Evolutionary conservation across 2,113 vertebrate genomes (phyloP).

Genomic region (Hypomesus transpacificus): DNA sequence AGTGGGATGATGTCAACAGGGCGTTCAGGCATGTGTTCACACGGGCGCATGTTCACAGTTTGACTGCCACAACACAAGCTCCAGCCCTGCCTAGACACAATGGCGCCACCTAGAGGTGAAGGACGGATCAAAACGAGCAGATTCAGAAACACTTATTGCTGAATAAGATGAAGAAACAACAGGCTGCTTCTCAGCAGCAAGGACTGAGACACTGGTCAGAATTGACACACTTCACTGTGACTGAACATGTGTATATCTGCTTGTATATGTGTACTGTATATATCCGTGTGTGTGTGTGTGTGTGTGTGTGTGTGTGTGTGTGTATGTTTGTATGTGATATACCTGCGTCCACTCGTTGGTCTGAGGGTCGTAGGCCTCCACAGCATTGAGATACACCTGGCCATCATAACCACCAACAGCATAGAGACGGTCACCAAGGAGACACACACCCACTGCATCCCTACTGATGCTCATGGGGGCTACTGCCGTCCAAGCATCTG

Average conservation of each 20-base stretch:
- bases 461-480: conserved; percentile 97
- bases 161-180: too few relatives aligned
- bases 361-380: conserved; percentile 96
- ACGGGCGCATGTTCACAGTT: conserved; percentile 68
- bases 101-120: conserved; percentile 81
- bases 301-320: background rate
- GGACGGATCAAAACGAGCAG: background rate
- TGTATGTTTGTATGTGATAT: conserved; percentile 24
- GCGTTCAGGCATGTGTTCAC: background rate
- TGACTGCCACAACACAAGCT: conserved; percentile 91
- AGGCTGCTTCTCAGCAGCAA: background rate
- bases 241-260: conserved; percentile 2
- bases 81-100: conserved; percentile 94
- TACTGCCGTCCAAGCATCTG: conserved; percentile 94
- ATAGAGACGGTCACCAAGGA: conserved; percentile 92
- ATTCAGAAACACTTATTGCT: background rate
- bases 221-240: background rate
- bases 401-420: conserved; percentile 97
- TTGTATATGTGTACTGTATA: background rate
- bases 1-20: background rate
- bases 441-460: conserved; percentile 95
- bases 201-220: too few relatives aligned
- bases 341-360: conserved; percentile 99
- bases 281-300: conserved; percentile 4
- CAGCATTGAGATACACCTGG: conserved; percentile 91